Base-by-base conservation (phyloP, 1,140 invertebrate genomes). In the Drosophila ananassae region DNA sequence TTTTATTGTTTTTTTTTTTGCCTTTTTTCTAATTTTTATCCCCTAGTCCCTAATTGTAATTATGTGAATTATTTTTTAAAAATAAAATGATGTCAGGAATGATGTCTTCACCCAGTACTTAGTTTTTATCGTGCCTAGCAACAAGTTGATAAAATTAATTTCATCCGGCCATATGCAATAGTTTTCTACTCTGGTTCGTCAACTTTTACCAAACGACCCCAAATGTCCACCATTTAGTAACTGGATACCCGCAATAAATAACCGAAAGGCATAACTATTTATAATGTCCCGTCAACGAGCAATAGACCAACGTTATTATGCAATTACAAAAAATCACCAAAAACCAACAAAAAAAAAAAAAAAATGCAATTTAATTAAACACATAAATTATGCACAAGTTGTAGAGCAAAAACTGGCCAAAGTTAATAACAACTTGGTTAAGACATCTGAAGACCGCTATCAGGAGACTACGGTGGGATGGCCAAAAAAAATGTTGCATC, bases 361-460 rank as follows among this genome's bases (percentile, higher is more conserved):
- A 58, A 56, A 75, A 72, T 72, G 62, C 87, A 87, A 85, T 75
- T 72, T 85, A 87, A 85, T 85, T 87, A 85, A 85, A 64, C 74
- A 72, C 74, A 87, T 85, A 81, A 85, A 85, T 78, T 85, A 85
- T 87, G 82, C 82, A 60, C 58, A 54, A 73, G 51, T 55, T 47
- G 32, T 39, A 62, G 53, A 53, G 53, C 55, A 37, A 81, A 47
- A 64, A 47, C 53, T 77, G 62, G 73, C 62, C 73, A 64, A 63
- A 61, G 37, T 87, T 75, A 87, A 82, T 85, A 85, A 77, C 77
- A 85, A 81, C 64, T 79, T 78, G 83, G 69, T 78, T 85, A 78
- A 82, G 74, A 85, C 71, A 87, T 75, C 66, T 58, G 52, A 59
- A 87, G 74, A 41, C 30, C 53, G 28, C 48, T 52, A 39, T 39